These are phyloP conservation scores for Thaumetopoea pityocampa DNA, from an alignment of 1,140 invertebrate genomes.

Conservation along the genomic window DNA sequence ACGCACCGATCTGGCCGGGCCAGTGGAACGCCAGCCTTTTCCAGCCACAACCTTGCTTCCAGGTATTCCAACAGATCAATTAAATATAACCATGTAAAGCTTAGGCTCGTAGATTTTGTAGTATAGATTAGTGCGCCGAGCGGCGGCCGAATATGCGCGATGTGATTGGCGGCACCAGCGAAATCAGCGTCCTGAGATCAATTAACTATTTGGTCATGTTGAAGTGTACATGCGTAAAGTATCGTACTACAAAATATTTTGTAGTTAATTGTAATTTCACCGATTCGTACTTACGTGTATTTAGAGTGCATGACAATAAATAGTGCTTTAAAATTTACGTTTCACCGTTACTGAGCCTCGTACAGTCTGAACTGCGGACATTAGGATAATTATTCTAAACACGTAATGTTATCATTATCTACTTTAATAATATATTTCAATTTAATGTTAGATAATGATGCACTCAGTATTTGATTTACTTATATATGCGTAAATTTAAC, in stretches of 20 bases:
- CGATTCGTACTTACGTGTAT: slow-evolving; percentile 20
- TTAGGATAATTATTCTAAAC: slow-evolving; percentile 4
- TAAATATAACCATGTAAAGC: slow-evolving; percentile 50
- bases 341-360: slow-evolving; percentile 19
- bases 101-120: slow-evolving; percentile 42
- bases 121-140: slow-evolving; percentile 32
- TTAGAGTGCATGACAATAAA: slow-evolving; percentile 72
- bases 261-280: slow-evolving; percentile 22
- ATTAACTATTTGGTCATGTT: slow-evolving; percentile 47
- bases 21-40: slow-evolving; percentile 67
- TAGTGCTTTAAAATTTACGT: slow-evolving; percentile 58
- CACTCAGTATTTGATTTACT: slow-evolving; percentile 17
- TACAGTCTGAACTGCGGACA: slow-evolving; percentile 9
- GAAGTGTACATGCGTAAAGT: slow-evolving; percentile 37
- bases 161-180: slow-evolving; percentile 11
- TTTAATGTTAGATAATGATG: slow-evolving; percentile 6
- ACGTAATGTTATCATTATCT: slow-evolving; percentile 3
- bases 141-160: slow-evolving; percentile 8
- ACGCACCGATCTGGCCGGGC: slow-evolving; percentile 59
- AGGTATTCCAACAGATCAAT: slow-evolving; percentile 77
- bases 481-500: slow-evolving; percentile 11
- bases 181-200: slow-evolving; percentile 29
- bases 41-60: slow-evolving; percentile 71
- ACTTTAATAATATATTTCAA: not conserved
- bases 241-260: slow-evolving; percentile 19